phyloP scores from a whole-genome alignment of 2,797 vertebrate species.

The Dendrocincla tyrannina region DNA sequence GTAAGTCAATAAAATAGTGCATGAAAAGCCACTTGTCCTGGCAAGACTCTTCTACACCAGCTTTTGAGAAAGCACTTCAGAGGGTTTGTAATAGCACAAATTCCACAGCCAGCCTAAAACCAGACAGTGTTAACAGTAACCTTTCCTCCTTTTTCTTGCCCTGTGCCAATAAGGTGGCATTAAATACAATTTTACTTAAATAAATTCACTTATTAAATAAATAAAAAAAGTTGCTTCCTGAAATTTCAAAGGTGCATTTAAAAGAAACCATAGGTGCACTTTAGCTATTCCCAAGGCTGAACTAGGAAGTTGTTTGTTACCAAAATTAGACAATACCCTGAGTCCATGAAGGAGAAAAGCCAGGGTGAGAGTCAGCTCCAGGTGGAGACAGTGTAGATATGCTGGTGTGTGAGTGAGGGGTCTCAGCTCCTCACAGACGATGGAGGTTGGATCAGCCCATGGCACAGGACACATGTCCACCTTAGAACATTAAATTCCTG shows the following conservation, averaged over 20 bases:
- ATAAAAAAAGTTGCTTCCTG: not conserved
- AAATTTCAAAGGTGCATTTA: not conserved
- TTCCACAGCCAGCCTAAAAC: conserved; percentile 22
- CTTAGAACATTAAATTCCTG: not conserved
- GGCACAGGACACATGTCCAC: fast-evolving
- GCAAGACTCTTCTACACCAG: conserved; percentile 29
- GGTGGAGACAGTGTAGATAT: not conserved
- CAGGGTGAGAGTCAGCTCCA: not conserved
- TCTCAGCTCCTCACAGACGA: not conserved
- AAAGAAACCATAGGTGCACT: not conserved
- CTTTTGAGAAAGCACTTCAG: conserved; percentile 61
- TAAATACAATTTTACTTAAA: not conserved
- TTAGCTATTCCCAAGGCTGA: not conserved
- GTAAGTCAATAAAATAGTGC: conserved; percentile 60
- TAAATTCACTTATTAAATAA: not conserved
- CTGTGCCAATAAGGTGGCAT: not conserved
- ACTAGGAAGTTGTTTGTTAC: not conserved
- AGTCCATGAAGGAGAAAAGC: not conserved
- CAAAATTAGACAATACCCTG: not conserved
- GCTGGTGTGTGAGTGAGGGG: fast-evolving
- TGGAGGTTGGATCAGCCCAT: not conserved
- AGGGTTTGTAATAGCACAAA: conserved; percentile 42
- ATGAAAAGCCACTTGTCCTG: conserved; percentile 70
- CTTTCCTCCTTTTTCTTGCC: conserved; percentile 24
- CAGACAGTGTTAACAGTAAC: not conserved